Conservation (phyloP, 2,113 vertebrate genomes). For the Dipodomys ordii region DNA sequence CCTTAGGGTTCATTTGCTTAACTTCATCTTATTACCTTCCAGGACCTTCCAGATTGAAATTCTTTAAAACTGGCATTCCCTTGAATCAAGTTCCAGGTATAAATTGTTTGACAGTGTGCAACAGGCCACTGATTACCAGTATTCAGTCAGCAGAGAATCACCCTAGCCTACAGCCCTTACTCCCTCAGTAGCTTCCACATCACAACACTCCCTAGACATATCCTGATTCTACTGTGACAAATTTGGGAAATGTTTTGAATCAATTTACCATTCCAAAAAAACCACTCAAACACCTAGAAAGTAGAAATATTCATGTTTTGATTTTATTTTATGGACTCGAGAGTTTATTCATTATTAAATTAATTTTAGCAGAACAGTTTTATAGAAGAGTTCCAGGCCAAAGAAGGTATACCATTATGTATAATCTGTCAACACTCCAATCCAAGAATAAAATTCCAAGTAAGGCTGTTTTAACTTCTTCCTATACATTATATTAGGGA, state of each 20-base stretch:
- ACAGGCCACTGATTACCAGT: not conserved
- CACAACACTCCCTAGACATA: not conserved
- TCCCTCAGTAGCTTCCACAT: not conserved
- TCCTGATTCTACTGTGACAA: not conserved
- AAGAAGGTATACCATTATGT: too few relatives aligned
- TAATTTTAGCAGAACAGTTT: not conserved
- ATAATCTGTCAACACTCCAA: too few relatives aligned
- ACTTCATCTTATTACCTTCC: too few relatives aligned
- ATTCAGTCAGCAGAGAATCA: not conserved
- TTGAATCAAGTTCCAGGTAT: not conserved
- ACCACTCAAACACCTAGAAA: not conserved
- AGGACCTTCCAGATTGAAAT: not conserved
- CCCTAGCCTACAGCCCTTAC: not conserved
- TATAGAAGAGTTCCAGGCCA: not conserved
- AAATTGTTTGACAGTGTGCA: not conserved
- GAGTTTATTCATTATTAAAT: not conserved
- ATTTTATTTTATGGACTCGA: not conserved
- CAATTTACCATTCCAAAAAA: slow-evolving; percentile 35
- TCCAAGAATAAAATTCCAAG: not conserved
- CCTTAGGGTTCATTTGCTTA: too few relatives aligned
- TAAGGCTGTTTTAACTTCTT: not conserved
- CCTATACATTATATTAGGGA: not conserved
- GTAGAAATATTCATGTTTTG: not conserved
- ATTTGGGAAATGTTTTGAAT: slow-evolving; percentile 19
- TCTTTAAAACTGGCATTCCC: not conserved